phyloP scores from a whole-genome alignment of 2,888 invertebrate species.

The Cerceris ruficornis region DNA sequence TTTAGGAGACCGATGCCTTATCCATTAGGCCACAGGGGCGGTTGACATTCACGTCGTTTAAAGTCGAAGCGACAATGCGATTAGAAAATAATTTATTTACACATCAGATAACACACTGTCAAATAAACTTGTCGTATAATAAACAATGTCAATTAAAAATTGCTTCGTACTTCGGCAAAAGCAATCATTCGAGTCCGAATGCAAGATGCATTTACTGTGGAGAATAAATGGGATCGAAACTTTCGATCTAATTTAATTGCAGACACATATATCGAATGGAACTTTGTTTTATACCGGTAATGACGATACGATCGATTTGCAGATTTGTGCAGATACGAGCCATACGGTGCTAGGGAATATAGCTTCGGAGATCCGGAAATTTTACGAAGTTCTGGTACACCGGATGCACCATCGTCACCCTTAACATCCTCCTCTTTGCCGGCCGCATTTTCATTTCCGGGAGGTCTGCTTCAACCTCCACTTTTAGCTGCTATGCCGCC shows the following conservation, averaged over 20 bases:
- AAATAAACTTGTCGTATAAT: not conserved
- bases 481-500: constrained; percentile 64
- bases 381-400: constrained; percentile 44
- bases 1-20: constrained; percentile 94
- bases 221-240: too few relatives aligned
- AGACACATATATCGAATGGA: not conserved
- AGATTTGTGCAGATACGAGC: constrained; percentile 67
- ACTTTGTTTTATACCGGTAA: not conserved
- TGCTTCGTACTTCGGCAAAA: too few relatives aligned
- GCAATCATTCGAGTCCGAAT: too few relatives aligned
- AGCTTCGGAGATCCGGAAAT: constrained; percentile 57
- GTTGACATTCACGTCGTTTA: constrained; percentile 28
- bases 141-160: too few relatives aligned
- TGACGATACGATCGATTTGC: constrained; percentile 6
- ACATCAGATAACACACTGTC: not conserved
- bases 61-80: not conserved
- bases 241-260: too few relatives aligned
- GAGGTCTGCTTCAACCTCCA: constrained; percentile 65
- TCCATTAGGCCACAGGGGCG: constrained; percentile 93
- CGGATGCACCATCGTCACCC: constrained; percentile 57
- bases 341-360: constrained; percentile 58
- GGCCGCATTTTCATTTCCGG: constrained; percentile 62
- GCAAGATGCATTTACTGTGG: too few relatives aligned
- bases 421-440: constrained; percentile 57
- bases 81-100: not conserved